Conservation (phyloP, 2,113 vertebrate species). For the Meriones unguiculatus region DNA sequence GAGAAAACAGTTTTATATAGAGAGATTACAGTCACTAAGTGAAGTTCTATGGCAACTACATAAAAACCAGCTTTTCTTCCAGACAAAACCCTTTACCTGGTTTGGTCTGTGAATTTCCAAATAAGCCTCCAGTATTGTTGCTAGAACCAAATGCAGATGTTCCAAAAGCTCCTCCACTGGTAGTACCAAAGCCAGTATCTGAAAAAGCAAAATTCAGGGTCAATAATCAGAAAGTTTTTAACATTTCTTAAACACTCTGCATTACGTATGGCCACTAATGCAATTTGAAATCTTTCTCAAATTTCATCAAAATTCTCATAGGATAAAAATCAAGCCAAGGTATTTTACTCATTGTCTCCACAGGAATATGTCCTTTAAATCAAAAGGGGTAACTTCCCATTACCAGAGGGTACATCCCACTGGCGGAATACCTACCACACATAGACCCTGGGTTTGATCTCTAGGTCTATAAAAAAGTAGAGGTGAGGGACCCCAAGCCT, state of each 20-base stretch:
- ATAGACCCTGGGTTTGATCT: neutral
- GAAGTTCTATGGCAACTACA: neutral
- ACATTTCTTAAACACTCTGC: constrained; percentile 5
- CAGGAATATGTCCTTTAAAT: neutral
- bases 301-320: neutral
- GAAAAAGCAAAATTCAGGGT: constrained; percentile 61
- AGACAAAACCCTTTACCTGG: constrained; percentile 89
- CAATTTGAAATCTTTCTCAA: constrained; percentile 27
- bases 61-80: constrained; percentile 1
- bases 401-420: neutral
- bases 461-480: neutral
- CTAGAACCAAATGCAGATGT: constrained; percentile 94
- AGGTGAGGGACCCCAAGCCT: neutral
- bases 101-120: constrained; percentile 94
- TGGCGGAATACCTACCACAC: neutral
- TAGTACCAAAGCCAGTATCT: constrained; percentile 93
- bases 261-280: neutral
- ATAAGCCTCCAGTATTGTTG: constrained; percentile 92
- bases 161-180: constrained; percentile 93
- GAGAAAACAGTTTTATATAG: neutral
- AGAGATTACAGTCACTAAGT: neutral
- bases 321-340: constrained; percentile 28
- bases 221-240: neutral
- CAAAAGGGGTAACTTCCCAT: neutral
- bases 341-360: neutral